Percentiles rank a stretch among this genome's conserved stretches.
These are phyloP conservation scores for Myripristis jacobus DNA, from an alignment of 2,797 vertebrate species.

Conservation along the genomic window DNA sequence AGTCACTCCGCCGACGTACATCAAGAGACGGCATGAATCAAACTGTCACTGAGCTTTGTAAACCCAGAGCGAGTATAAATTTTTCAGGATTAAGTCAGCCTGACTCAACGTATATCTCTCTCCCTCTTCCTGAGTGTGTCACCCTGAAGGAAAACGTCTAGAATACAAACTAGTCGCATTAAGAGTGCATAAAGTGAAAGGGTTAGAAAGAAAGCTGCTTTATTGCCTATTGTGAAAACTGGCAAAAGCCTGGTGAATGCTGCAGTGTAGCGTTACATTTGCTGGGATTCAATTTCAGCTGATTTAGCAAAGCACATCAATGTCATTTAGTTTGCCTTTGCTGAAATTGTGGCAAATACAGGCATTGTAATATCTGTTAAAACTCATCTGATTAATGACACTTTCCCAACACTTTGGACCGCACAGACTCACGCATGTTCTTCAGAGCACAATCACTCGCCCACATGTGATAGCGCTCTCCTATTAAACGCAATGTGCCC, in stretches of 20 bases:
- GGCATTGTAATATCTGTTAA: background rate
- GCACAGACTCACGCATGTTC: slow-evolving; percentile 1
- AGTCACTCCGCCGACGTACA: slow-evolving; percentile 12
- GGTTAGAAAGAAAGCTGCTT: background rate
- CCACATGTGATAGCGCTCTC: slow-evolving; percentile 25
- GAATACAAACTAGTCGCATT: background rate
- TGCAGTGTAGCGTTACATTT: slow-evolving; percentile 1
- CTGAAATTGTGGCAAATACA: background rate
- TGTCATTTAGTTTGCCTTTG: background rate
- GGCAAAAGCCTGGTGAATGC: background rate
- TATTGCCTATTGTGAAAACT: background rate
- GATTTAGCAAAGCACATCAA: background rate
- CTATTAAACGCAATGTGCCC: slow-evolving; percentile 16
- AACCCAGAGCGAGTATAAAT: background rate
- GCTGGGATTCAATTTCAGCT: background rate
- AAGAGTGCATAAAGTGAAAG: background rate
- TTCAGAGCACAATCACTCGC: slow-evolving; percentile 25
- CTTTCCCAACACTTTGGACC: slow-evolving; percentile 11
- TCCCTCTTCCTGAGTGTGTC: slow-evolving; percentile 8
- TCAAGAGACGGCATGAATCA: slow-evolving; percentile 18
- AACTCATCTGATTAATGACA: slow-evolving; percentile 3
- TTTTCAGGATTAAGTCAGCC: slow-evolving; percentile 9
- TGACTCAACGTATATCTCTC: background rate
- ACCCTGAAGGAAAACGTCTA: background rate
- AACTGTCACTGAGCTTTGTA: slow-evolving; percentile 1